Percentiles rank a stretch among this genome's conserved stretches.
Evolutionary conservation across 2,113 vertebrate genomes (phyloP).

Genomic region (Nesospiza acunhae): DNA sequence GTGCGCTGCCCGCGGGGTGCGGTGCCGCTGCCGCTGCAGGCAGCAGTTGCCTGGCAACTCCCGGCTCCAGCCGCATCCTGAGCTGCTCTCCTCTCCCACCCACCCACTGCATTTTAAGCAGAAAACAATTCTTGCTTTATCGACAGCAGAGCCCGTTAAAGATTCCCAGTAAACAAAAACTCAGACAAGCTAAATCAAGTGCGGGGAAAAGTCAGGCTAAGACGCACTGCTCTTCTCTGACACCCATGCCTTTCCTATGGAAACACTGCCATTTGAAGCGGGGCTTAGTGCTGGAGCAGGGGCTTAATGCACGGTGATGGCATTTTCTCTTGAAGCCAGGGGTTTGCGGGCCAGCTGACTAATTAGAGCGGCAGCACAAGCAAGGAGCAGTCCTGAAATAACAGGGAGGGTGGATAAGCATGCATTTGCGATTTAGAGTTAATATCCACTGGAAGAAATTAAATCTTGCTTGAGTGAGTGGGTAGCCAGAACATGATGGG

Average conservation of each 20-base stretch:
- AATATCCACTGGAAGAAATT: conserved; percentile 34
- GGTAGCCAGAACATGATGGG: not conserved
- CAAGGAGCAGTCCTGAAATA: not conserved
- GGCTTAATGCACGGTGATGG: not conserved
- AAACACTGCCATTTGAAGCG: not conserved
- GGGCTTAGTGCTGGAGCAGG: not conserved
- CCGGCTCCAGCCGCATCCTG: not conserved
- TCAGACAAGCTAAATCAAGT: not conserved
- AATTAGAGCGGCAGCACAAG: not conserved
- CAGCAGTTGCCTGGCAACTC: conserved; percentile 28
- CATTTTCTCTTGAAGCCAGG: not conserved
- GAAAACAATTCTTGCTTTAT: not conserved
- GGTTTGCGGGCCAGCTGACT: not conserved
- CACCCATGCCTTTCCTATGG: not conserved
- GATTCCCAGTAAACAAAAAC: not conserved
- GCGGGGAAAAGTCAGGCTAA: not conserved
- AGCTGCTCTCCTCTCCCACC: not conserved
- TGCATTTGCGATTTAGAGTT: not conserved
- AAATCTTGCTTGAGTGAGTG: not conserved
- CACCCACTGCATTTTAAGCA: not conserved
- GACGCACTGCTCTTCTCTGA: not conserved
- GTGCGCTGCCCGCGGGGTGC: too few relatives aligned
- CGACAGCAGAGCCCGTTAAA: not conserved
- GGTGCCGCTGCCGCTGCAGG: not conserved
- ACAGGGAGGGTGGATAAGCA: not conserved